phyloP scores from a whole-genome alignment of 1,140 invertebrate species.

The Neodiprion virginianus region DNA sequence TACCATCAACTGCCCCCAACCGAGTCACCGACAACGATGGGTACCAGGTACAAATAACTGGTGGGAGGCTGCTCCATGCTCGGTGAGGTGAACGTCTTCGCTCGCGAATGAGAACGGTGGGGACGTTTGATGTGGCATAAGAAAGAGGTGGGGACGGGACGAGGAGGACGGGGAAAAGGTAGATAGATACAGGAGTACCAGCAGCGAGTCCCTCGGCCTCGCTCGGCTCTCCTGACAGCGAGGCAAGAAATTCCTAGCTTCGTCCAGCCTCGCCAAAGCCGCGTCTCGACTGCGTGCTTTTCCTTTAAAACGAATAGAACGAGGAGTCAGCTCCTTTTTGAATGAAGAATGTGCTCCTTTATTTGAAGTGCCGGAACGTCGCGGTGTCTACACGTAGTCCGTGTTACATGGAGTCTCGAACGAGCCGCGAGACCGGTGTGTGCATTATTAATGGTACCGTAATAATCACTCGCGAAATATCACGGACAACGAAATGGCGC shows the following conservation, averaged over 20 bases:
- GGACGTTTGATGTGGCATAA: constrained; percentile 5
- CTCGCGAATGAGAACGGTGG: neutral
- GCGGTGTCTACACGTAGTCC: neutral
- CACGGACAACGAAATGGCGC: neutral
- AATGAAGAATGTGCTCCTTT: neutral
- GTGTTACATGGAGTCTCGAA: neutral
- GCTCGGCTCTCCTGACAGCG: no score
- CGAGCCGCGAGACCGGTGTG: neutral
- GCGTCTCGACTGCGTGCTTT: neutral
- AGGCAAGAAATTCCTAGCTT: no score
- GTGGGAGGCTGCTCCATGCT: neutral
- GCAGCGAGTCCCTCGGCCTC: no score
- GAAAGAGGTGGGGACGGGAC: neutral
- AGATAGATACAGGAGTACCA: neutral
- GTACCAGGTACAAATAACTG: neutral
- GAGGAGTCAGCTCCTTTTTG: neutral
- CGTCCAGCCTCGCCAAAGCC: neutral
- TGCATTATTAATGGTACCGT: neutral
- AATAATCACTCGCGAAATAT: no score
- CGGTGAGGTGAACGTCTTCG: constrained; percentile 1
- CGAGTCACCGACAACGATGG: no score
- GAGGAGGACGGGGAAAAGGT: neutral
- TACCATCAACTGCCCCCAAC: neutral
- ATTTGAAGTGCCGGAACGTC: neutral
- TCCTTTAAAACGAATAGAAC: neutral